A percentile compares a stretch with the other conserved stretches of the same genome.
These are phyloP conservation scores for Siniperca chuatsi DNA, from an alignment of 2,113 vertebrate genomes.

Conservation along the genomic window DNA sequence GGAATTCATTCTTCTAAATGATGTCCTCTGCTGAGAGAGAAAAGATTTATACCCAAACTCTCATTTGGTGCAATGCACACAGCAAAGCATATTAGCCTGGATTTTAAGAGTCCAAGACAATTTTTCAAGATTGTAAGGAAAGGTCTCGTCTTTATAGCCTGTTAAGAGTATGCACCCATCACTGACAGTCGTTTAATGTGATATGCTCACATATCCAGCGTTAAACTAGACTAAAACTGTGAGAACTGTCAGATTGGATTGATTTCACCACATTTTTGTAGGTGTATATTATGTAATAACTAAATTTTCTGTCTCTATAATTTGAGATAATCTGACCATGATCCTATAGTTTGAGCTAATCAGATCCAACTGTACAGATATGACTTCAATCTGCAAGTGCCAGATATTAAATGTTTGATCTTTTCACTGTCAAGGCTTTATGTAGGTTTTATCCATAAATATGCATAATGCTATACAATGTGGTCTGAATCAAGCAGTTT, in stretches of 20 bases:
- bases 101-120: conserved; percentile 11
- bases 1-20: conserved; percentile 27
- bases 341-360: background rate
- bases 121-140: conserved; percentile 12
- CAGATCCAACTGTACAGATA: background rate
- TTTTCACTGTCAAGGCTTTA: background rate
- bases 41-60: conserved; percentile 17
- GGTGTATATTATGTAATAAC: conserved; percentile 3
- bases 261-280: conserved; percentile 15
- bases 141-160: background rate
- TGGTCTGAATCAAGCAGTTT: conserved; percentile 1
- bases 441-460: background rate
- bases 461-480: background rate
- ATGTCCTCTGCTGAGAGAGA: conserved; percentile 9
- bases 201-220: background rate
- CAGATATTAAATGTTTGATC: background rate
- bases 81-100: conserved; percentile 2
- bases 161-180: conserved; percentile 1
- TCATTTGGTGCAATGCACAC: conserved; percentile 17
- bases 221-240: background rate
- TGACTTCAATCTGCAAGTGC: background rate
- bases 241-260: background rate
- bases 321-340: background rate
- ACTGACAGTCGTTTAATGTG: background rate
- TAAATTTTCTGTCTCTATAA: background rate